Evolutionary conservation across 2,888 invertebrate genomes (phyloP).

Genomic region (Oligia fasciuncula): DNA sequence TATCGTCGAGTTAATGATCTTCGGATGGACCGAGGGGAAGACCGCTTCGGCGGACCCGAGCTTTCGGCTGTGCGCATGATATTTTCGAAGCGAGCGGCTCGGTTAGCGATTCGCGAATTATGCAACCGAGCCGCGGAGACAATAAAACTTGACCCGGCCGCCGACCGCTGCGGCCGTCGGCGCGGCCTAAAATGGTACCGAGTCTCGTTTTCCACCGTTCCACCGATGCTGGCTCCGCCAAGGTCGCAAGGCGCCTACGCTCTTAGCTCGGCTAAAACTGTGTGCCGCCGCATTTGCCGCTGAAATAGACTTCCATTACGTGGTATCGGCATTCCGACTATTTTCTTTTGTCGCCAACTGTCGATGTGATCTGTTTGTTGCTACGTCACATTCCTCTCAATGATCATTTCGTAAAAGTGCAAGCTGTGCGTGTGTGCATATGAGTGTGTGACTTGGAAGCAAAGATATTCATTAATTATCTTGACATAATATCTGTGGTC

Average conservation of each 20-base stretch:
- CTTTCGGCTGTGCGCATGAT: slow-evolving; percentile 74
- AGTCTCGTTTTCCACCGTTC: slow-evolving; percentile 86
- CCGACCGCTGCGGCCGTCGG: slow-evolving; percentile 81
- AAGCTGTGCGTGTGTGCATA: slow-evolving; percentile 70
- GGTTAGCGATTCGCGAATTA: slow-evolving; percentile 78
- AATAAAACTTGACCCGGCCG: slow-evolving; percentile 88
- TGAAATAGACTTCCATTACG: slow-evolving; percentile 86
- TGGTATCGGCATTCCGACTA: slow-evolving; percentile 84
- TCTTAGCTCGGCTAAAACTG: slow-evolving; percentile 84
- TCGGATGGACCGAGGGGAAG: slow-evolving; percentile 79
- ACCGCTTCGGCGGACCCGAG: slow-evolving; percentile 69
- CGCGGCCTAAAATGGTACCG: slow-evolving; percentile 89
- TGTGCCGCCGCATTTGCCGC: slow-evolving; percentile 83
- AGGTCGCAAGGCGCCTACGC: slow-evolving; percentile 89
- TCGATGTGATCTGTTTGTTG: slow-evolving; percentile 76
- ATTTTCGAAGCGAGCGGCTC: slow-evolving; percentile 83
- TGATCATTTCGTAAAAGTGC: slow-evolving; percentile 74
- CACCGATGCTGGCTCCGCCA: slow-evolving; percentile 82
- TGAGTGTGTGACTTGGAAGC: slow-evolving; percentile 53
- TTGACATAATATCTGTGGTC: slow-evolving; percentile 70
- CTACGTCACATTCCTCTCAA: slow-evolving; percentile 74
- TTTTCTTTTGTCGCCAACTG: slow-evolving; percentile 85
- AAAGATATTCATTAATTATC: slow-evolving; percentile 70
- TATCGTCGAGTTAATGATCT: slow-evolving; percentile 86
- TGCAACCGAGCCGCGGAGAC: slow-evolving; percentile 86